These are phyloP conservation scores for Linepithema humile DNA, from an alignment of 1,140 invertebrate species.

Conservation along the genomic window DNA sequence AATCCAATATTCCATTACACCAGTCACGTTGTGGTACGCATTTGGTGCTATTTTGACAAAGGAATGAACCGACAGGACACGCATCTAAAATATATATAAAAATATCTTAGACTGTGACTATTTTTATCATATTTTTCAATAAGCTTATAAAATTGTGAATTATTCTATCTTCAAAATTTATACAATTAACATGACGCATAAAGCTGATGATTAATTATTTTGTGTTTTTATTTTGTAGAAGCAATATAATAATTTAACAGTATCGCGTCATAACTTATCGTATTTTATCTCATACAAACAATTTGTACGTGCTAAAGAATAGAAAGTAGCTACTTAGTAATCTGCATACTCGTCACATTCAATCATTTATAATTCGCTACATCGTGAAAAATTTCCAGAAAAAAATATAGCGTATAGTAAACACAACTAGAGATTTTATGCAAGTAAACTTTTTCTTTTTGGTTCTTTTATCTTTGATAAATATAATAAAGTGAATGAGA, in stretches of 20 bases:
- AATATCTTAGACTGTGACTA: constrained; percentile 27
- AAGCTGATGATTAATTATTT: constrained; percentile 13
- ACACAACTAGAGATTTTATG: not conserved
- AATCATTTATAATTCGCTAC: not conserved
- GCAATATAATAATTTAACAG: not conserved
- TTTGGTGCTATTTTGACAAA: constrained; percentile 88
- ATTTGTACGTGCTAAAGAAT: constrained; percentile 9
- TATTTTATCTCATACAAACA: constrained; percentile 20
- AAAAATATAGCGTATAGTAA: not conserved
- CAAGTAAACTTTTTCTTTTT: too few relatives aligned
- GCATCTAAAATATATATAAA: constrained; percentile 68
- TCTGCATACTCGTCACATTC: not conserved
- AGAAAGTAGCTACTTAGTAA: constrained; percentile 11
- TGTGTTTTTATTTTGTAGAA: not conserved
- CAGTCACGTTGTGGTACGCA: constrained; percentile 88
- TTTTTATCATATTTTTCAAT: not conserved
- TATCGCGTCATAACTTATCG: not conserved
- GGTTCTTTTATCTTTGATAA: too few relatives aligned
- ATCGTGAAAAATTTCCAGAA: not conserved
- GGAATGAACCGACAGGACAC: constrained; percentile 88
- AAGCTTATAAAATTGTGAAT: constrained; percentile 18
- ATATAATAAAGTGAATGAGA: too few relatives aligned
- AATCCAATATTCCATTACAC: constrained; percentile 88
- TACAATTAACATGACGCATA: not conserved
- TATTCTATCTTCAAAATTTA: constrained; percentile 1